These are phyloP conservation scores for Linnaemya vulpina DNA, from an alignment of 2,888 invertebrate species.

Conservation along the genomic window DNA sequence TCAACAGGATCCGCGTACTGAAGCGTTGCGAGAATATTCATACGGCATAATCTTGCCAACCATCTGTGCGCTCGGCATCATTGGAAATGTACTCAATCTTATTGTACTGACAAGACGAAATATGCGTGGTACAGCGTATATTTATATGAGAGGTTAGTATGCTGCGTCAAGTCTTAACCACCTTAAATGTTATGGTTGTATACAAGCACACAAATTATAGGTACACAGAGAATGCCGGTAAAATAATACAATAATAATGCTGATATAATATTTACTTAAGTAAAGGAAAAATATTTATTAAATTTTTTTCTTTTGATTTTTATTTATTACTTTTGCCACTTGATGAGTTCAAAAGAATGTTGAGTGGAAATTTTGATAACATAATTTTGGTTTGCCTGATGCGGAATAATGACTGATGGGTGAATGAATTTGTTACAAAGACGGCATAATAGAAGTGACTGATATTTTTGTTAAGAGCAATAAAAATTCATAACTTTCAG, in stretches of 20 bases:
- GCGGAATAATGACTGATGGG: constrained; percentile 12
- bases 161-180: background rate
- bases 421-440: background rate
- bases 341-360: background rate
- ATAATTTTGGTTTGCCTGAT: constrained; percentile 28
- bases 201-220: constrained; percentile 39
- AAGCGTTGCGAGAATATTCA: constrained; percentile 85
- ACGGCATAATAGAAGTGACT: background rate
- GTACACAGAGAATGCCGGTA: constrained; percentile 20
- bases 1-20: constrained; percentile 85
- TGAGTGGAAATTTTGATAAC: constrained; percentile 24
- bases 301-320: background rate
- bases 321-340: constrained; percentile 10
- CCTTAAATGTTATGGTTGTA: background rate
- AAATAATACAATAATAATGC: background rate
- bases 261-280: background rate
- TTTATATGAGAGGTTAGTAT: constrained; percentile 89
- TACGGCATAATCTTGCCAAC: constrained; percentile 88
- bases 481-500: background rate
- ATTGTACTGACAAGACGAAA: constrained; percentile 90
- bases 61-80: constrained; percentile 88
- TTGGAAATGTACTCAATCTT: constrained; percentile 91
- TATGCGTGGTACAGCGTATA: constrained; percentile 91
- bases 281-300: background rate
- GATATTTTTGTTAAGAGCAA: background rate